Conservation (phyloP, 1,140 invertebrate species). For the Drosophila orosa region DNA sequence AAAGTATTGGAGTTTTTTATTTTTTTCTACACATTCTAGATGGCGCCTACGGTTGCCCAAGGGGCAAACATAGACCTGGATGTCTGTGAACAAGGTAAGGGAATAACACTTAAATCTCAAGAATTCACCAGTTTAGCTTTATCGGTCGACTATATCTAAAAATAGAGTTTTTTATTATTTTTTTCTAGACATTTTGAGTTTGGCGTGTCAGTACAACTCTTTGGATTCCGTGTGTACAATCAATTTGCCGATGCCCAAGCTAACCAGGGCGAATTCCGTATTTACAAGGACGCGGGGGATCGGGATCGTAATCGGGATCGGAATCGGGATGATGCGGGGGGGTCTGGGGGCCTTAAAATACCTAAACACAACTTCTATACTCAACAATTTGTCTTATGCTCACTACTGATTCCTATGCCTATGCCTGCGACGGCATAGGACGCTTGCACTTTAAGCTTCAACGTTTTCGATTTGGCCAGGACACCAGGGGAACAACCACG, state of each 20-base stretch:
- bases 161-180: slow-evolving; percentile 20
- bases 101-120: slow-evolving; percentile 38
- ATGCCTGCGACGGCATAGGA: slow-evolving; percentile 29
- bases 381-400: slow-evolving; percentile 77
- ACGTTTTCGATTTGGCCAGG: slow-evolving; percentile 57
- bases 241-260: slow-evolving; percentile 49
- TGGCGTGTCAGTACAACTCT: slow-evolving; percentile 42
- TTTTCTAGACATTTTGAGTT: slow-evolving; percentile 48
- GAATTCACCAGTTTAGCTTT: slow-evolving; percentile 28
- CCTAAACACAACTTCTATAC: slow-evolving; percentile 65
- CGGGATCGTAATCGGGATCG: slow-evolving; percentile 14
- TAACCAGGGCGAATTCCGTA: slow-evolving; percentile 42
- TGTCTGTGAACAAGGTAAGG: slow-evolving; percentile 18
- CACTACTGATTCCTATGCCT: slow-evolving; percentile 44
- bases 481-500: slow-evolving; percentile 41
- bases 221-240: slow-evolving; percentile 59
- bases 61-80: slow-evolving; percentile 23
- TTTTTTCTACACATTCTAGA: slow-evolving; percentile 28
- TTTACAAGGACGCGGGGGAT: slow-evolving; percentile 52
- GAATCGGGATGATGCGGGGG: slow-evolving; percentile 13
- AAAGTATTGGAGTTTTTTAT: slow-evolving; percentile 35
- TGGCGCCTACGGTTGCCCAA: slow-evolving; percentile 1
- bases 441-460: slow-evolving; percentile 68
- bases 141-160: slow-evolving; percentile 21
- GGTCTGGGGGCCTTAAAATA: slow-evolving; percentile 55